Evolutionary conservation across 2,888 invertebrate genomes (phyloP), one percentile per base, ranked within the genome.

Genomic region (Seladonia tumulorum): DNA sequence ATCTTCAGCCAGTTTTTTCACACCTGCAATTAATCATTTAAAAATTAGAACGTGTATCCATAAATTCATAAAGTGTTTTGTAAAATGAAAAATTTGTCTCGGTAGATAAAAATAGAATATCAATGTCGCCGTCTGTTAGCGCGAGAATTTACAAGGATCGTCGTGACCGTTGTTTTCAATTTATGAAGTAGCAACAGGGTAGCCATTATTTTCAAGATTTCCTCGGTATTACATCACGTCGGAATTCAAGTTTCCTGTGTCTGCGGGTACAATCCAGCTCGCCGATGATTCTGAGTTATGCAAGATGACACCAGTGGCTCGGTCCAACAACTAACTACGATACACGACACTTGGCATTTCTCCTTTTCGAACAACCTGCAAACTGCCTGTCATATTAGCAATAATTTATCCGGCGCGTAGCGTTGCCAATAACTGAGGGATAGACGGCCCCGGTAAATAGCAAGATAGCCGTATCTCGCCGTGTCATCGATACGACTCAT

Each of bases 261-360:
- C n/a, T 14, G 12, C 29, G 12, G 2, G n/a, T 29, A 78, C 35
- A 25, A 53, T 63, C 42, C 18, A 18, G 74, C 77, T 78, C 57
- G 71, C 22, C 63, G 47, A 42, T 16, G 42, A 42, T 49, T 49
- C n/a, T 18, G 10, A 35, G 68, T 84, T 85, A 25, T 49, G 49
- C 74, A 80, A 68, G 8, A 14, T 57, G 18, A 35, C 45, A 57
- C 14, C 42, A 39, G 42, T 47, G 25, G n/a, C 16, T 16, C 72
- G 72, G 80, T 89, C 72, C 88, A 88, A 91, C 81, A 88, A 87
- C 72, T 87, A 88, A 90, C 80, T 88, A 87, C 83, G 83, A 70
- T 89, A 85, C 81, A 87, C 79, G 87, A 81, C 85, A 89, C 75
- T 91, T 92, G 91, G 89, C 90, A 88, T 84, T 81, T 22, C 63